phyloP scores from a whole-genome alignment of 2,797 vertebrate genomes.

The Dendrocincla tyrannina region DNA sequence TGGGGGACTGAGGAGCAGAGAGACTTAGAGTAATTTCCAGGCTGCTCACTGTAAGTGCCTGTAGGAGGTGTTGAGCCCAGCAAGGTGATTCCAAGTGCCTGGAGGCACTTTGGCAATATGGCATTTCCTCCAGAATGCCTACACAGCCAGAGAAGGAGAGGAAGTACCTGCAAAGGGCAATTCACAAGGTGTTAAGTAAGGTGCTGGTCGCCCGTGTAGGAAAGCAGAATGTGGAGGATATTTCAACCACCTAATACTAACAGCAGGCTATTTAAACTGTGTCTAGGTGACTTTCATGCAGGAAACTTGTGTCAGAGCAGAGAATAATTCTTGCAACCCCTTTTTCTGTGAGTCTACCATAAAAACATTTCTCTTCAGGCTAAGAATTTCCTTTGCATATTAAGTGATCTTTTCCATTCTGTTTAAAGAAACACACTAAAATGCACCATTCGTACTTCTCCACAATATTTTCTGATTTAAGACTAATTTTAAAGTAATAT shows the following conservation, averaged over 20 bases:
- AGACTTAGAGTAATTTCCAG: slow-evolving; percentile 49
- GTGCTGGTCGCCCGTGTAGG: background rate
- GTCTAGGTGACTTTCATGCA: background rate
- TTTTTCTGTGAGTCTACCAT: slow-evolving; percentile 9
- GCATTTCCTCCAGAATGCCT: background rate
- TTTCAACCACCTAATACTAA: background rate
- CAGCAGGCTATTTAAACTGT: background rate
- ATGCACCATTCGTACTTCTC: slow-evolving; percentile 18
- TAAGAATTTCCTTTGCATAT: slow-evolving; percentile 45
- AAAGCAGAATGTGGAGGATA: background rate
- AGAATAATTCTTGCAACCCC: background rate
- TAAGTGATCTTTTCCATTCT: slow-evolving; percentile 41
- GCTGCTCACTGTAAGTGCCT: slow-evolving; percentile 33
- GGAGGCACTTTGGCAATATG: background rate
- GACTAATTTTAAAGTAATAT: slow-evolving; percentile 38
- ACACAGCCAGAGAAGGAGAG: background rate
- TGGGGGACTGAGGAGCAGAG: slow-evolving; percentile 31
- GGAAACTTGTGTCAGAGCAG: background rate
- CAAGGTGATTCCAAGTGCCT: slow-evolving; percentile 7
- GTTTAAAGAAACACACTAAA: slow-evolving; percentile 54
- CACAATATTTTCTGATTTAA: slow-evolving; percentile 49
- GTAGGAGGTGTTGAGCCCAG: background rate
- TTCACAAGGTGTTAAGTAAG: background rate
- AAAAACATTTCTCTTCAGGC: slow-evolving; percentile 32
- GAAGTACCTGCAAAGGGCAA: background rate